Base-by-base conservation (phyloP, 2,888 invertebrate species). In the Diaprepes abbreviatus region DNA sequence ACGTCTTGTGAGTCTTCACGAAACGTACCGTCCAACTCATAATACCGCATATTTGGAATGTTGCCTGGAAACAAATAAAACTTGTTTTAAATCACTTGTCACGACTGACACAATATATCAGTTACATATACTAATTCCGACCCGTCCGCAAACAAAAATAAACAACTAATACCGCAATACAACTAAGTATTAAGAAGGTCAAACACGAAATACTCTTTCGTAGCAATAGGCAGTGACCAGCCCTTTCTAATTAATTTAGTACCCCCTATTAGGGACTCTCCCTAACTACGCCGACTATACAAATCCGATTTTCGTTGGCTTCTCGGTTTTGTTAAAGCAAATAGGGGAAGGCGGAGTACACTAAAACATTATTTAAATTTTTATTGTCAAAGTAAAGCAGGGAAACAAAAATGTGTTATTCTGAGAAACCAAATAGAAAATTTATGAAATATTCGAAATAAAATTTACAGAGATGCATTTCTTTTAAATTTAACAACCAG, bases 1-100 rank as follows among this genome's bases (percentile, higher is more conserved):
- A 57, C 73, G 67, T 81, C 81, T 14, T 75, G 64, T 1, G 64
- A 57, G 35, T 78, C 71, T 28, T 79, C 79, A 17, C 72, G 71
- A 31, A 50, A 81, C 58, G 75, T 79, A 36, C 81, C 82, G 64
- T 82, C 80, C 12, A 60, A 16, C 66, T 75, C 75, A 70, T 81
- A 82, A 62, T 79, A 75, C 70, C 75, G 79, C 82, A 82, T 82
- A 16, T 17, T 31, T 54, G 10, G 17, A 48, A 6, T 7, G 10
- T 12, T 50, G 10, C 16, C 48, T 50, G 16, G 9, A 50, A 28
- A 6, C 14, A 9, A 50, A 45, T n/a, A 24, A 12, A n/a, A n/a
- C n/a, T n/a, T n/a, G n/a, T n/a, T n/a, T n/a, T n/a, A n/a, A n/a
- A n/a, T n/a, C n/a, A n/a, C n/a, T n/a, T n/a, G n/a, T n/a, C n/a